phyloP scores from a whole-genome alignment of 2,113 vertebrate genomes.

The Ptyas mucosa region DNA sequence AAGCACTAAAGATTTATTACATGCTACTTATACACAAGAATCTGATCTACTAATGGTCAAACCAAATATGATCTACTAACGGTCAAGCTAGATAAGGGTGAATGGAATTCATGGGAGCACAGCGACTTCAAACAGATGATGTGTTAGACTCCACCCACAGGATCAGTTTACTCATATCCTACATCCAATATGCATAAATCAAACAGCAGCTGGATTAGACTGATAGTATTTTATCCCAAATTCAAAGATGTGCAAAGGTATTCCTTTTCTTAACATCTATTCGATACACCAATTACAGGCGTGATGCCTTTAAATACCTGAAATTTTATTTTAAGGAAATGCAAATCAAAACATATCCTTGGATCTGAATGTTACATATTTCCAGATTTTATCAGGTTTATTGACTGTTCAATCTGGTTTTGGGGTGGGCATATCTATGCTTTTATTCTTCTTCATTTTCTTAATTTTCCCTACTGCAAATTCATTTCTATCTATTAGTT shows the following conservation, averaged over 20 bases:
- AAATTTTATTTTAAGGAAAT: background rate
- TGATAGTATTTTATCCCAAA: background rate
- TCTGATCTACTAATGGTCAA: background rate
- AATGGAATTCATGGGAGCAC: background rate
- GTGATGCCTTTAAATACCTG: background rate
- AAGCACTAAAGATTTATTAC: background rate
- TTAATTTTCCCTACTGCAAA: background rate
- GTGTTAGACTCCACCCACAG: background rate
- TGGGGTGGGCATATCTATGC: background rate
- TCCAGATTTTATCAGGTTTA: background rate
- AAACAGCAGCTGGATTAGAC: background rate
- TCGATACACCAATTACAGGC: background rate
- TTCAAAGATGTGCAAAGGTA: background rate
- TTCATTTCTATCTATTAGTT: background rate
- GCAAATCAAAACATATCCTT: background rate
- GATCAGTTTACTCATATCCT: background rate
- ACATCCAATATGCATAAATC: background rate
- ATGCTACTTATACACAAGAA: background rate
- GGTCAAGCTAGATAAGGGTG: background rate
- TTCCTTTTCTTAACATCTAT: background rate
- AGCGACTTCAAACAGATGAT: background rate
- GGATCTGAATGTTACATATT: background rate
- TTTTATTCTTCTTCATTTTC: background rate
- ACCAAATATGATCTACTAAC: too few relatives aligned
- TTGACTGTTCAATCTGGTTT: background rate